These are phyloP conservation scores for Lasaia peninsularis DNA, from an alignment of 1,140 invertebrate species.

Conservation along the genomic window DNA sequence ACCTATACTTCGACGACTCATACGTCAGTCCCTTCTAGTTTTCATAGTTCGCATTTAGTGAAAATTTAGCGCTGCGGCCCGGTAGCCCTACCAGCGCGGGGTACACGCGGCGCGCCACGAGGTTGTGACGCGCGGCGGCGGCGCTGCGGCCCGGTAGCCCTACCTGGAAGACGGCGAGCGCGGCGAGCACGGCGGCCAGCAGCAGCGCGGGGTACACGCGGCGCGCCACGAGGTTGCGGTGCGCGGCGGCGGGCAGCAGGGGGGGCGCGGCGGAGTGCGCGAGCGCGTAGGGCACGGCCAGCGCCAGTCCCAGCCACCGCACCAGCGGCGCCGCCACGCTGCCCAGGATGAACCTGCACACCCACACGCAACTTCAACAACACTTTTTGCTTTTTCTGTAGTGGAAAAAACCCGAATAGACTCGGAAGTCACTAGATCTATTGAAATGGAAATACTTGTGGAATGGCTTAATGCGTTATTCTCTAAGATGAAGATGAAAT, in stretches of 20 bases:
- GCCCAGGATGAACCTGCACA: constrained; percentile 84
- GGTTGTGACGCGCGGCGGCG: constrained; percentile 84
- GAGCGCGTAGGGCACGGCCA: constrained; percentile 93
- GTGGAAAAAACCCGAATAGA: too few relatives aligned
- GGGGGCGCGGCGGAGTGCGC: constrained; percentile 91
- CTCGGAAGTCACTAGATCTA: too few relatives aligned
- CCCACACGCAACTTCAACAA: too few relatives aligned
- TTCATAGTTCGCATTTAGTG: too few relatives aligned
- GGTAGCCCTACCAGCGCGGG: constrained; percentile 89
- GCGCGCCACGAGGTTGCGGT: constrained; percentile 88
- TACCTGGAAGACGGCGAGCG: constrained; percentile 86
- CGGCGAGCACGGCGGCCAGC: constrained; percentile 81
- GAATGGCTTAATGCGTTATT: too few relatives aligned
- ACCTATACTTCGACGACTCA: too few relatives aligned
- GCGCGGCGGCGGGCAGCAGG: constrained; percentile 84
- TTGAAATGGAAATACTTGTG: too few relatives aligned
- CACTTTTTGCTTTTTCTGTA: too few relatives aligned
- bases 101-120: constrained; percentile 93
- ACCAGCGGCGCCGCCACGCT: constrained; percentile 94
- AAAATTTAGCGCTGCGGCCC: too few relatives aligned
- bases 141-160: too few relatives aligned
- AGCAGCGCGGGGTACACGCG: constrained; percentile 94
- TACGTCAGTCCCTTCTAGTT: too few relatives aligned
- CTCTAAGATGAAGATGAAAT: too few relatives aligned
- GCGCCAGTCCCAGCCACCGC: constrained; percentile 89